Conservation (phyloP, 2,888 invertebrate species). For the Myopa tessellatipennis region DNA sequence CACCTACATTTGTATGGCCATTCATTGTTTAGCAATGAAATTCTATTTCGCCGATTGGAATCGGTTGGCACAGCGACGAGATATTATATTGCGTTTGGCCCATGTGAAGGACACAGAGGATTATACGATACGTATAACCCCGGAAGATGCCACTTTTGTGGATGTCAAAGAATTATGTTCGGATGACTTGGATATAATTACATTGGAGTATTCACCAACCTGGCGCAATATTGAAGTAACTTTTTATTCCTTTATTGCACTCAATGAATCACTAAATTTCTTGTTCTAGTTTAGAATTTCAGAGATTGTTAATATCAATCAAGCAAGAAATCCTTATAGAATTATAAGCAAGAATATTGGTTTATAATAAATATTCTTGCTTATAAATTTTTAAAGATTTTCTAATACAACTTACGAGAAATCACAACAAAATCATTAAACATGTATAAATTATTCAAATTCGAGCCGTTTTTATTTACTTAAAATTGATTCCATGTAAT, state of each 20-base stretch:
- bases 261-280: background rate
- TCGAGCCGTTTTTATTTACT: no score
- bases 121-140: conserved; percentile 55
- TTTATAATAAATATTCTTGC: no score
- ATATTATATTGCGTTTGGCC: conserved; percentile 56
- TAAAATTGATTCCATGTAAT: background rate
- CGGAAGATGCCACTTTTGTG: conserved; percentile 60
- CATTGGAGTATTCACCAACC: conserved; percentile 56
- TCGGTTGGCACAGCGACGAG: conserved; percentile 59
- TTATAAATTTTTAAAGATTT: no score
- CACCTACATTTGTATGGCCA: conserved; percentile 58
- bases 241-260: conserved; percentile 23
- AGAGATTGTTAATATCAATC: no score
- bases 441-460: no score
- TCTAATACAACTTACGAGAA: no score
- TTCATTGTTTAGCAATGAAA: conserved; percentile 57
- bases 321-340: no score
- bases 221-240: conserved; percentile 62
- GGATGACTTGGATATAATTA: conserved; percentile 53
- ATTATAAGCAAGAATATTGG: no score
- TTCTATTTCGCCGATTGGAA: conserved; percentile 62
- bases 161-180: conserved; percentile 59
- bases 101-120: conserved; percentile 52
- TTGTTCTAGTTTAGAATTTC: no score
- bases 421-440: no score